phyloP scores from a whole-genome alignment of 2,797 vertebrate species.

The Notoglanidium macrostoma region DNA sequence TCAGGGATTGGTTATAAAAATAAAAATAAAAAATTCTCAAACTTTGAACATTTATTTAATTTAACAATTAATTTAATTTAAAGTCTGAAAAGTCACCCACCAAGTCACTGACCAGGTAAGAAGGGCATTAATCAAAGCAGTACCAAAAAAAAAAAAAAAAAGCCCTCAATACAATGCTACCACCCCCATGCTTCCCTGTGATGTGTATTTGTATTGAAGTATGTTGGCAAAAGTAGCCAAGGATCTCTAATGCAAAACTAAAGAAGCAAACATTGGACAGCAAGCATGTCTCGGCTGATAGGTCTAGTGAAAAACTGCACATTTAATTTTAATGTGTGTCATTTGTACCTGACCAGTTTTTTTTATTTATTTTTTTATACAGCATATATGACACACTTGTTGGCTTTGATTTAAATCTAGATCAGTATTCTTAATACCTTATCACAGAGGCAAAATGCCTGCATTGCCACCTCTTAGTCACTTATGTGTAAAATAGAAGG shows the following conservation, averaged over 20 bases:
- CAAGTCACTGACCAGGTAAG: not conserved
- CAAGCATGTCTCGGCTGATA: slow-evolving; percentile 15
- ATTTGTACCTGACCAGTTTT: not conserved
- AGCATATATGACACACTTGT: not conserved
- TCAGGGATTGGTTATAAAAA: not conserved
- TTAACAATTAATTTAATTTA: no score
- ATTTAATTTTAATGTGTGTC: not conserved
- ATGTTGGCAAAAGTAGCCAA: not conserved
- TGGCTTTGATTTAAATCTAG: slow-evolving; percentile 11
- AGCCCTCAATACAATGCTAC: not conserved
- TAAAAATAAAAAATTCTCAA: not conserved
- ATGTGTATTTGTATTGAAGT: not conserved
- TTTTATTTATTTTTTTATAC: not conserved
- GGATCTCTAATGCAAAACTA: not conserved
- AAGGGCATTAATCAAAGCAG: not conserved
- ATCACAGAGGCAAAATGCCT: slow-evolving; percentile 3
- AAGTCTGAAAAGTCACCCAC: not conserved
- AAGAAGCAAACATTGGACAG: slow-evolving; percentile 12
- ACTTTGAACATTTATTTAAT: not conserved
- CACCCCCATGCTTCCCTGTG: not conserved
- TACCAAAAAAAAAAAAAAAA: not conserved
- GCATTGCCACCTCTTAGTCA: slow-evolving; percentile 27
- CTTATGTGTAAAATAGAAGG: slow-evolving; percentile 20
- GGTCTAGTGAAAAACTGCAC: not conserved
- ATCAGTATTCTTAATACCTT: not conserved